A percentile compares a stretch with the other conserved stretches of the same genome.
These are phyloP conservation scores for Nycticebus coucang DNA, from an alignment of 2,113 vertebrate genomes.

Conservation along the genomic window DNA sequence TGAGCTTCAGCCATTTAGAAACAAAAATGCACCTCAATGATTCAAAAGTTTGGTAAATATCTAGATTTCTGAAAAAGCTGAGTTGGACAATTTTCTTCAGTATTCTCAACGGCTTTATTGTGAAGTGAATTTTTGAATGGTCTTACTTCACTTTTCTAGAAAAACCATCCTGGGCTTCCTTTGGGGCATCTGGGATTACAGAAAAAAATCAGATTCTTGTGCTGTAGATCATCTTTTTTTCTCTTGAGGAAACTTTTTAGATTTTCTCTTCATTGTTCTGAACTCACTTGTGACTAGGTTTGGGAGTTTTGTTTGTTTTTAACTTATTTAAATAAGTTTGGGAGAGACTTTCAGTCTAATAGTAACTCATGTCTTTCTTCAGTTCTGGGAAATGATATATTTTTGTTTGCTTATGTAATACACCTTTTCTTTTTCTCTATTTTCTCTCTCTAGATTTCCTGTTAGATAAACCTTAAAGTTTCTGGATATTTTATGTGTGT, in stretches of 20 bases:
- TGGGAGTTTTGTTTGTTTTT: constrained; percentile 52
- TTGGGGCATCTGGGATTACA: constrained; percentile 30
- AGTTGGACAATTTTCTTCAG: neutral
- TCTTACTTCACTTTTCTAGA: neutral
- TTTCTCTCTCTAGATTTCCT: neutral
- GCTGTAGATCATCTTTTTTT: neutral
- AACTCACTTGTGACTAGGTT: constrained; percentile 26
- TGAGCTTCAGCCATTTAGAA: neutral
- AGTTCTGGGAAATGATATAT: neutral
- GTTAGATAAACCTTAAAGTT: constrained; percentile 1
- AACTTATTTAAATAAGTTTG: constrained; percentile 36
- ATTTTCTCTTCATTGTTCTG: constrained; percentile 35
- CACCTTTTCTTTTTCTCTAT: neutral
- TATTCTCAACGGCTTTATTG: neutral
- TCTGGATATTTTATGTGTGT: neutral
- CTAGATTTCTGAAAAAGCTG: neutral
- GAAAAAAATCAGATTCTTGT: constrained; percentile 54
- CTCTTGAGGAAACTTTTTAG: constrained; percentile 7
- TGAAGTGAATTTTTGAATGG: neutral
- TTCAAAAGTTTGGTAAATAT: constrained; percentile 31
- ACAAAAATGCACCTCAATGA: neutral
- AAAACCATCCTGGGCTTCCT: constrained; percentile 1
- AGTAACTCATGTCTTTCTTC: neutral
- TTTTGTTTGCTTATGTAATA: constrained; percentile 23
- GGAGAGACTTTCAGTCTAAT: constrained; percentile 11